Evolutionary conservation across 2,888 invertebrate species (phyloP).

Genomic region (Andrena marginata): DNA sequence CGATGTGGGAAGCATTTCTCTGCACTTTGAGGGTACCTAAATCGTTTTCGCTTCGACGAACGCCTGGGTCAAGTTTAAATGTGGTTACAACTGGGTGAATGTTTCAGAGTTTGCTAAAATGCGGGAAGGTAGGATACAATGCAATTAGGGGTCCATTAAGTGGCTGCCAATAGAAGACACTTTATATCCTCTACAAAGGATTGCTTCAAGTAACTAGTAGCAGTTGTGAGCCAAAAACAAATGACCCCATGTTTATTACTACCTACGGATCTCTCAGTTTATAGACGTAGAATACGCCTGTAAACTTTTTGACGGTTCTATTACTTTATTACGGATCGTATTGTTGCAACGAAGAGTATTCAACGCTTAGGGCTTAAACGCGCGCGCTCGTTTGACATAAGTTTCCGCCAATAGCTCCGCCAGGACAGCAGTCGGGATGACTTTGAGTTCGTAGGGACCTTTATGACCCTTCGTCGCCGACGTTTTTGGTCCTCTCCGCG

Average conservation of each 20-base stretch:
- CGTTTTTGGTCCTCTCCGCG: slow-evolving; percentile 75
- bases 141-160: too few species aligned
- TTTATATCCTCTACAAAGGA: too few species aligned
- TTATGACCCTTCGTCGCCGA: slow-evolving; percentile 69
- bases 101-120: too few species aligned
- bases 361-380: slow-evolving; percentile 28
- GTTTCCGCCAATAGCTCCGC: slow-evolving; percentile 77
- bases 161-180: too few species aligned
- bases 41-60: too few species aligned
- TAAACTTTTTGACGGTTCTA: neutral
- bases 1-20: too few species aligned
- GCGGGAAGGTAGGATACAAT: too few species aligned
- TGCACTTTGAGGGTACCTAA: too few species aligned
- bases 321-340: neutral
- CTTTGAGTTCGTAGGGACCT: slow-evolving; percentile 61
- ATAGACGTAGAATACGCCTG: neutral
- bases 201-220: neutral
- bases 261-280: neutral
- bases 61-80: too few species aligned
- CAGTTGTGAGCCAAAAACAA: neutral
- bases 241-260: neutral
- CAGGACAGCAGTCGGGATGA: slow-evolving; percentile 60
- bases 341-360: neutral
- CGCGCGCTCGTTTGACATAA: slow-evolving; percentile 61
- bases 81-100: too few species aligned